Percentiles rank a stretch among this genome's conserved stretches.
Conservation (phyloP, 2,113 vertebrate species). For the Anseranas semipalmata region DNA sequence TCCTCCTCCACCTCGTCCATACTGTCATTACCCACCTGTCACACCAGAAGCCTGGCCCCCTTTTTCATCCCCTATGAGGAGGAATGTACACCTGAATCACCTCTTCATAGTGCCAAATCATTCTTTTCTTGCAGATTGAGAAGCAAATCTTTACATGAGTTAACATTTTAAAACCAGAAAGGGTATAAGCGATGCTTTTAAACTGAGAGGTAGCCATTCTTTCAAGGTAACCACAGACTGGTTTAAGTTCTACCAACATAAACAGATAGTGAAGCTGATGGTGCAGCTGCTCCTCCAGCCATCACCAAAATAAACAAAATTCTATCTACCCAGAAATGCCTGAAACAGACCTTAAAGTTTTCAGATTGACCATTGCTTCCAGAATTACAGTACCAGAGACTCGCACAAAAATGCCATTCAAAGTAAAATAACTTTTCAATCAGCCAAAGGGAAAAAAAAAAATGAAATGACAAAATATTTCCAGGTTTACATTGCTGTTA, state of each 20-base stretch:
- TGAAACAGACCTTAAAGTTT: background rate
- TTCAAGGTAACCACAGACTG: background rate
- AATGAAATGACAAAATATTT: slow-evolving; percentile 19
- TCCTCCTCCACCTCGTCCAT: background rate
- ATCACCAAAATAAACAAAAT: background rate
- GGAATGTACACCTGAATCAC: background rate
- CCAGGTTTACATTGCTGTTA: background rate
- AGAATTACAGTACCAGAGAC: background rate
- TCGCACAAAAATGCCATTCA: background rate
- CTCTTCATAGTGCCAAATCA: background rate
- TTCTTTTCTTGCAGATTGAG: background rate
- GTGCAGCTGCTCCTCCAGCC: background rate
- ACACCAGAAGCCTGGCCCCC: background rate
- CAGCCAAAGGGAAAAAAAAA: background rate
- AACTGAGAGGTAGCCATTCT: background rate
- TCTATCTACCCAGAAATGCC: background rate
- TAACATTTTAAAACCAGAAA: background rate
- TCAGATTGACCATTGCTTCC: background rate
- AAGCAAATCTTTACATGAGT: background rate
- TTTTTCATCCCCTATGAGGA: background rate
- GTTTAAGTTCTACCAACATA: background rate
- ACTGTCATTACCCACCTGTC: background rate
- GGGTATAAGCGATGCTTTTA: background rate
- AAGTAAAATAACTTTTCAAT: background rate
- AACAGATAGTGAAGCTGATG: background rate